Conservation (phyloP, 2,888 invertebrate species). For the Dinocampus coccinellae region DNA sequence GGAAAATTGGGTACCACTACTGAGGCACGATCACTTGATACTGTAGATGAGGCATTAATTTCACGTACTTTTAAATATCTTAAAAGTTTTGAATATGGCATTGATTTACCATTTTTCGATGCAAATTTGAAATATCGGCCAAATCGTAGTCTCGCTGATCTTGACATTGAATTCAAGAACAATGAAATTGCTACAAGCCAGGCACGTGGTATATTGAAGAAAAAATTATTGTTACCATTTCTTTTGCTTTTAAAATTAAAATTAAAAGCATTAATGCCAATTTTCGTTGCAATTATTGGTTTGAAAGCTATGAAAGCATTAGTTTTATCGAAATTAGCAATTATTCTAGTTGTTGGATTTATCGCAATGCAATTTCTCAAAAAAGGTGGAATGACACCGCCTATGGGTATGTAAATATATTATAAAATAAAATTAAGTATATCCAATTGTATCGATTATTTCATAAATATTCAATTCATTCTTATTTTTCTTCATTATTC, state of each 20-base stretch:
- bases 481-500: background rate
- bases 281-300: slow-evolving; percentile 82
- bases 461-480: background rate
- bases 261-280: slow-evolving; percentile 86
- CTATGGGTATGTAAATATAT: slow-evolving; percentile 58
- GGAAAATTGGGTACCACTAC: slow-evolving; percentile 73
- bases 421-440: background rate
- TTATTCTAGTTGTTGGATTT: slow-evolving; percentile 85
- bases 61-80: slow-evolving; percentile 80
- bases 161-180: slow-evolving; percentile 67
- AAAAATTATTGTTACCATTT: slow-evolving; percentile 85
- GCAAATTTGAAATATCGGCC: slow-evolving; percentile 63
- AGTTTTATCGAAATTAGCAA: slow-evolving; percentile 86
- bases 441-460: background rate
- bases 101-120: slow-evolving; percentile 75
- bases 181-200: slow-evolving; percentile 60
- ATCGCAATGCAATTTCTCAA: slow-evolving; percentile 83
- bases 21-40: slow-evolving; percentile 61
- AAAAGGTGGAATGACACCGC: slow-evolving; percentile 77
- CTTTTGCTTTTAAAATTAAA: slow-evolving; percentile 85
- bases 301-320: slow-evolving; percentile 87
- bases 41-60: slow-evolving; percentile 79
- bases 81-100: slow-evolving; percentile 80
- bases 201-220: slow-evolving; percentile 83
- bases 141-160: slow-evolving; percentile 65